phyloP scores from a whole-genome alignment of 2,888 invertebrate species.

The Callyntrura sp. region DNA sequence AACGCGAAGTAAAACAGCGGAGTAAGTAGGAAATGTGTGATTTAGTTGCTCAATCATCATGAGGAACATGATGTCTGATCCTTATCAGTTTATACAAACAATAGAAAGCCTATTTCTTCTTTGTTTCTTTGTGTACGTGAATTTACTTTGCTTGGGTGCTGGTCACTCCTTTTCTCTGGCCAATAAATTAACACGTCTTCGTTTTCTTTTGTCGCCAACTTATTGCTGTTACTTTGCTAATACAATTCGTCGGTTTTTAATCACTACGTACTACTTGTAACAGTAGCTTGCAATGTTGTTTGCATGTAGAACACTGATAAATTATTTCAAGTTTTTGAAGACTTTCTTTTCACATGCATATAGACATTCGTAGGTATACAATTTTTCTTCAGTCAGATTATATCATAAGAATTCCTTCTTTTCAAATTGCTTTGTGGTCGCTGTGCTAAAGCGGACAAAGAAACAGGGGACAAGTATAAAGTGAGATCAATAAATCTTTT shows the following conservation, averaged over 20 bases:
- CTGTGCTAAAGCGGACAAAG: not conserved
- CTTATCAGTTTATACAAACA: slow-evolving; percentile 49
- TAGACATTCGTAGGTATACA: not conserved
- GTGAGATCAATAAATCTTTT: slow-evolving; percentile 75
- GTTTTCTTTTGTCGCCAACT: slow-evolving; percentile 33
- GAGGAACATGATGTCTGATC: slow-evolving; percentile 56
- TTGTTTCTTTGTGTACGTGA: not conserved
- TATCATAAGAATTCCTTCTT: slow-evolving; percentile 61
- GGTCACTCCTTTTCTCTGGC: too few relatives aligned
- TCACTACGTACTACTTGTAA: too few relatives aligned
- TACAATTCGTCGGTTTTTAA: slow-evolving; percentile 6
- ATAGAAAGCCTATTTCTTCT: slow-evolving; percentile 18
- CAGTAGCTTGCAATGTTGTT: slow-evolving; percentile 42
- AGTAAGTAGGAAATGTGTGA: slow-evolving; percentile 38
- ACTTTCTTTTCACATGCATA: not conserved
- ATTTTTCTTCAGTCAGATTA: slow-evolving; percentile 42
- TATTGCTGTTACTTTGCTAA: not conserved
- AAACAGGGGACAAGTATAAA: slow-evolving; percentile 60
- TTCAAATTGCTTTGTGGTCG: slow-evolving; percentile 18
- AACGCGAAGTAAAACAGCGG: not conserved
- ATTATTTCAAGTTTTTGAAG: slow-evolving; percentile 55
- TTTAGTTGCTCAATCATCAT: slow-evolving; percentile 70
- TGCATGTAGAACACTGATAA: slow-evolving; percentile 70
- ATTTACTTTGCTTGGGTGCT: not conserved
- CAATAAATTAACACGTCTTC: slow-evolving; percentile 58